Base-by-base conservation (phyloP, 2,888 invertebrate species). In the Bhutanitis thaidina region DNA sequence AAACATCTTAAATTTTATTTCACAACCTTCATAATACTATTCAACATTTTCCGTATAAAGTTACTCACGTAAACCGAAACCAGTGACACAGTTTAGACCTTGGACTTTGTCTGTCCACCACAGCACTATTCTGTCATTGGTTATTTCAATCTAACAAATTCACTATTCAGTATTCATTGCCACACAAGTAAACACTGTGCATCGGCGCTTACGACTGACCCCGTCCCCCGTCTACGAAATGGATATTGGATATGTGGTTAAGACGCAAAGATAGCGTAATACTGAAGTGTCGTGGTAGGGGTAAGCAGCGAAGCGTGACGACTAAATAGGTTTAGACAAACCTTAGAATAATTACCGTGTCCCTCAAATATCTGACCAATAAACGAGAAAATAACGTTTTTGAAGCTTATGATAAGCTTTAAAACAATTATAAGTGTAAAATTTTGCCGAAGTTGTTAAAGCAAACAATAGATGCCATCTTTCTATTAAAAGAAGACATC, bases 221-320 rank as follows among this genome's bases (percentile, higher is more conserved):
- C 20, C 5, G 20, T 20, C 2, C 20, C n/a, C 49, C 57, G 52
- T 61, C 65, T 64, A 59, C 69, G 71, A 61, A 73, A 52, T 43
- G 36, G 32, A 49, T 48, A 62, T 56, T 43, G 36, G 32, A 49
- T 48, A 62, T 56, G 63, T 65, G 68, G 66, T 59, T 58, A 60
- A 58, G 27, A 27, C 27, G 56, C 60, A 58, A 59, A 49, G 57
- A 64, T 58, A 60, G 64, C 67, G 66, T 65, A 61, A 60, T 60
- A 61, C 61, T 69, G 65, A 72, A 69, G 68, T 71, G 65, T 65
- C 72, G 71, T 78, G 78, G 81, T 80, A 80, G 81, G 79, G 78
- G 79, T 71, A 67, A 54, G 58, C 80, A 67, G 60, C 77, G 79
- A 77, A 72, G 81, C 87, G 81, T 87, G 83, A 83, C 86, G 76